Evolutionary conservation across 2,797 vertebrate genomes (phyloP), one percentile per base, ranked within the genome.

Genomic region (Microctenopoma stevenorrisi): DNA sequence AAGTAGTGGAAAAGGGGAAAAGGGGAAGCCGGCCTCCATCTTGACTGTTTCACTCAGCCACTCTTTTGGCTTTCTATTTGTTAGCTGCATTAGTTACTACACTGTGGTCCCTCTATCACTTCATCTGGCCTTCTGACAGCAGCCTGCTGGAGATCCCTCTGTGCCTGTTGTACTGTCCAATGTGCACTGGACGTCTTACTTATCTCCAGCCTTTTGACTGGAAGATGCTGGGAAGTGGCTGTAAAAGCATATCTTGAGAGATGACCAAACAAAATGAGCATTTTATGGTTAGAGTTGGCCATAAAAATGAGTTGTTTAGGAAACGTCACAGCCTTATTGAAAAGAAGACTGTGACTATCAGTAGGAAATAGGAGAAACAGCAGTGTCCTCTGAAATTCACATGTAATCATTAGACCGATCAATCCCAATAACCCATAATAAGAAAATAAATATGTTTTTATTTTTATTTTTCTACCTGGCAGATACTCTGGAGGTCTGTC

Each of bases 41-140:
- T 87, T 92, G 90, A 91, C 87, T 78, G 57, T 87, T 68, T 74
- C 50, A 53, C 82, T 78, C 77, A 87, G 64, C 68, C 82, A 74
- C 74, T 81, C 72, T 40, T 75, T 49, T 71, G 68, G 79, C 73
- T 81, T 85, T 66, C 78, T 84, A 83, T 88, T 78, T 75, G 83
- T 83, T 85, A 79, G 65, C 76, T 63, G 13, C 65, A 72, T 83
- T 82, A 81, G 76, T 76, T 42, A 40, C 63, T 49, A 52, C 80
- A 68, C 75, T 63, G 57, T 25, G 44, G 76, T 68, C 71, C 50
- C 49, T 70, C 79, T 72, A 78, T 81, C 79, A 76, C 77, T 87
- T 87, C 74, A 85, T 88, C 82, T 81, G 84, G 70, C 63, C 54
- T 2, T 47, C 35, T 90, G 86, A 86, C 86, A 88, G 78, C 62